Evolutionary conservation across 37 sponge, comb jelly and placozoan species (phyloP).

Genomic region (Eunapius fragilis): DNA sequence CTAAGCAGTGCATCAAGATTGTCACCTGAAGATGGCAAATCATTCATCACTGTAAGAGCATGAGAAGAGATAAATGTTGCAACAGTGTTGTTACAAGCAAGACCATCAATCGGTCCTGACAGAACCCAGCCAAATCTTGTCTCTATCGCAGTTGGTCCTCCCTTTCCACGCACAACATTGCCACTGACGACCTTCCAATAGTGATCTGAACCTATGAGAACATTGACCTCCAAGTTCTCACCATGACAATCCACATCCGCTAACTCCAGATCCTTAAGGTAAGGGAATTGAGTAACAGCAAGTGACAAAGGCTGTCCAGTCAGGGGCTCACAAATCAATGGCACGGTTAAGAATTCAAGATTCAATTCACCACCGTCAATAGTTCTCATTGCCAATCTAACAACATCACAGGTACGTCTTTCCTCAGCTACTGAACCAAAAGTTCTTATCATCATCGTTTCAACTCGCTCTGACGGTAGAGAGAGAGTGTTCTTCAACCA

Average conservation of each 20-base stretch:
- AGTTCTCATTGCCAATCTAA: no score
- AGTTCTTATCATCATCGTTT: no score
- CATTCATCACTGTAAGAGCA: no score
- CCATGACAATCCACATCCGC: neutral
- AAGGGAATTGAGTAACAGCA: neutral
- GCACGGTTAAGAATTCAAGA: constrained; percentile 4
- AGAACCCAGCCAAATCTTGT: constrained; percentile 29
- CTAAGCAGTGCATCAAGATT: neutral
- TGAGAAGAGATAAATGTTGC: no score
- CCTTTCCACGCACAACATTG: neutral
- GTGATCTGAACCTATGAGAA: constrained; percentile 41
- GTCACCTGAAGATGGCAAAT: no score
- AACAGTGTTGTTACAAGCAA: neutral
- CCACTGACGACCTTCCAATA: constrained; percentile 47
- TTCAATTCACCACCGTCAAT: neutral
- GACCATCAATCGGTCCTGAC: constrained; percentile 8
- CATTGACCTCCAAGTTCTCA: constrained; percentile 4
- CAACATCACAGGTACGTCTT: no score
- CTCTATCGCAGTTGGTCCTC: constrained; percentile 27
- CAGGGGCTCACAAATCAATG: constrained; percentile 29
- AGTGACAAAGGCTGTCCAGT: neutral
- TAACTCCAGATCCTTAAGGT: constrained; percentile 10
- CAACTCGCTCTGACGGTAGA: no score
- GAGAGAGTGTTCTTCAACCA: no score
- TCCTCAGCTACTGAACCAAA: no score